phyloP scores from a whole-genome alignment of 2,888 invertebrate species.

The Matsumyia berberina region DNA sequence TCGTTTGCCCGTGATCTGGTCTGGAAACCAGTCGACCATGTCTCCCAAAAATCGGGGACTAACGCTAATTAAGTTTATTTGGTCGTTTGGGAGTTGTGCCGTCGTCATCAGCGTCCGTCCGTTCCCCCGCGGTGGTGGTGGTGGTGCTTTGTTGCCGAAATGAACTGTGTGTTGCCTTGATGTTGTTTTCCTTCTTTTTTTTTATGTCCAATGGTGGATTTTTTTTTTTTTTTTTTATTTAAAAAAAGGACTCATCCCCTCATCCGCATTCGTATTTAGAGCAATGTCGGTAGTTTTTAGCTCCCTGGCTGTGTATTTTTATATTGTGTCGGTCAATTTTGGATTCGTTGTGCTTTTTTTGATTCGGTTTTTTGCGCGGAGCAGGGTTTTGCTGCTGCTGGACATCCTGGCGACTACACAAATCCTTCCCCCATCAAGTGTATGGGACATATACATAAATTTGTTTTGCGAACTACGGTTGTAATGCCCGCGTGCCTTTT shows the following conservation, averaged over 20 bases:
- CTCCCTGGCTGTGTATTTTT: conserved; percentile 51
- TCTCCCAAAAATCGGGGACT: conserved; percentile 66
- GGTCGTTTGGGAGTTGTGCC: conserved; percentile 55
- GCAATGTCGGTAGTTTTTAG: conserved; percentile 66
- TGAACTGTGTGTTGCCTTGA: conserved; percentile 43
- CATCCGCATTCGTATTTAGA: conserved; percentile 61
- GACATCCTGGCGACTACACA: conserved; percentile 75
- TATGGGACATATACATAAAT: conserved; percentile 52
- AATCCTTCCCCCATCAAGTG: conserved; percentile 63
- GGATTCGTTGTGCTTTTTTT: conserved; percentile 36
- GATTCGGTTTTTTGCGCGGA: no score
- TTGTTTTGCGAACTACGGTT: conserved; percentile 68
- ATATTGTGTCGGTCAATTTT: conserved; percentile 70
- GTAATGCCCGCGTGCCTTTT: conserved; percentile 45
- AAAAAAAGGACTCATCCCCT: conserved; percentile 44
- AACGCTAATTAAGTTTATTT: conserved; percentile 76
- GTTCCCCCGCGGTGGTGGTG: neutral
- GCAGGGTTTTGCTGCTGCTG: conserved; percentile 67
- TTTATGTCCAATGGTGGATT: conserved; percentile 45
- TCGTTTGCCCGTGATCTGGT: conserved; percentile 56
- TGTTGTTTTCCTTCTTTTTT: conserved; percentile 26
- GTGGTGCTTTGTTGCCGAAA: conserved; percentile 45
- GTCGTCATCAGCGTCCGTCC: conserved; percentile 25
- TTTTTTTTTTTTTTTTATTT: conserved; percentile 33
- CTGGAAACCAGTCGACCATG: conserved; percentile 63